These are phyloP conservation scores for Enoplosus armatus DNA, from an alignment of 2,797 vertebrate species.

Conservation along the genomic window DNA sequence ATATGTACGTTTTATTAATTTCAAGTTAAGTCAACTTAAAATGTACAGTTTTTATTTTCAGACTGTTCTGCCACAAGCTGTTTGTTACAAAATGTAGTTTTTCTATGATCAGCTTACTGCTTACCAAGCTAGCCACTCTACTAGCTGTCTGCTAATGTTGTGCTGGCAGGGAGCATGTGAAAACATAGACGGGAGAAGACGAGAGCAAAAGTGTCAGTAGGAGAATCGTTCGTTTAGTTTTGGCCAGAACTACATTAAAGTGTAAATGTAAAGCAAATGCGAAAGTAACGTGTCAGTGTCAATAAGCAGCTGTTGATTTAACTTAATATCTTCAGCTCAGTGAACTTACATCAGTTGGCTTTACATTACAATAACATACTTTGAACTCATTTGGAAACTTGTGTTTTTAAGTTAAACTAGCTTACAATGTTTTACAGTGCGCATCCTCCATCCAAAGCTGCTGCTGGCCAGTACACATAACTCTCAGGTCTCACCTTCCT, in stretches of 20 bases:
- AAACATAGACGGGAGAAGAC: no score
- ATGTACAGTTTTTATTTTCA: no score
- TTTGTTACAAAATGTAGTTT: not conserved
- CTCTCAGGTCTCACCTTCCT: slow-evolving; percentile 32
- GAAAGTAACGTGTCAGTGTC: not conserved
- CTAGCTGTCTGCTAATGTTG: not conserved
- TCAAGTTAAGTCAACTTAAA: not conserved
- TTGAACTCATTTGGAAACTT: not conserved
- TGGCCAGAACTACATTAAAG: not conserved
- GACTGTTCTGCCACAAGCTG: not conserved
- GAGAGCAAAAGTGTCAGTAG: no score
- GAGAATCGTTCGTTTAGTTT: not conserved
- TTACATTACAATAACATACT: not conserved
- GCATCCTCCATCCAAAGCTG: slow-evolving; percentile 2
- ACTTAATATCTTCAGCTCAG: not conserved
- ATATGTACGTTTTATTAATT: not conserved
- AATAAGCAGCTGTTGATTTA: not conserved
- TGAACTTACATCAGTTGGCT: not conserved
- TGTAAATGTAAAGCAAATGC: not conserved
- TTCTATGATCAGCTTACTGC: not conserved
- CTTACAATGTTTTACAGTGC: slow-evolving; percentile 18
- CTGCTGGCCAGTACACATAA: slow-evolving; percentile 23
- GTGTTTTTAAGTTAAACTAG: not conserved
- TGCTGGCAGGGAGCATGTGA: not conserved
- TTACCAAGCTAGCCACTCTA: not conserved